These are phyloP conservation scores for Tapirus terrestris DNA, from an alignment of 2,113 vertebrate species.

Conservation along the genomic window DNA sequence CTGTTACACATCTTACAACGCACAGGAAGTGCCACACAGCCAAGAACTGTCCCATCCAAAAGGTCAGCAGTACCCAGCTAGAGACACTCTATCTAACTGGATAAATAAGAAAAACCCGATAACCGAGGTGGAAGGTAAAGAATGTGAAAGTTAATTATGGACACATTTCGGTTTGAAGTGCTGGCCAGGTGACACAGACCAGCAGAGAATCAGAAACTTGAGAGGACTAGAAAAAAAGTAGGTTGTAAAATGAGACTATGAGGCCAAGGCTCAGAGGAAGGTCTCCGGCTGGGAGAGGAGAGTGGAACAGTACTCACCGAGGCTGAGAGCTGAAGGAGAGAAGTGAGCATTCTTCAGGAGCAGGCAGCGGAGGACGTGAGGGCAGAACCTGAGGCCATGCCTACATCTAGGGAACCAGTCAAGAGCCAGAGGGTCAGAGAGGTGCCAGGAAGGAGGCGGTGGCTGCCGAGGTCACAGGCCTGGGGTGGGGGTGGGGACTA, in stretches of 20 bases:
- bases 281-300: neutral
- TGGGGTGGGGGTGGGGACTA: neutral
- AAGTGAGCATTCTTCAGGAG: neutral
- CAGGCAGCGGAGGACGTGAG: neutral
- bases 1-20: neutral
- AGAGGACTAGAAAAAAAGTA: neutral
- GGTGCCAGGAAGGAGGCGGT: constrained; percentile 1
- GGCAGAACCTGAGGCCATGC: neutral
- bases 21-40: neutral
- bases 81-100: neutral
- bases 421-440: neutral
- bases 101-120: neutral
- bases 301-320: constrained; percentile 39
- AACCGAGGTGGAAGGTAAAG: too few species aligned
- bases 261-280: neutral
- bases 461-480: constrained; percentile 15
- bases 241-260: neutral
- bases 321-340: neutral
- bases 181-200: neutral
- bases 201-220: neutral
- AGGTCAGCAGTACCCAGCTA: fast-evolving
- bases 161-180: neutral
- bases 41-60: neutral
- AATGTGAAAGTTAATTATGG: neutral
- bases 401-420: constrained; percentile 1